Base-by-base conservation (phyloP, 2,797 vertebrate species). In the Premnoplex brunnescens region DNA sequence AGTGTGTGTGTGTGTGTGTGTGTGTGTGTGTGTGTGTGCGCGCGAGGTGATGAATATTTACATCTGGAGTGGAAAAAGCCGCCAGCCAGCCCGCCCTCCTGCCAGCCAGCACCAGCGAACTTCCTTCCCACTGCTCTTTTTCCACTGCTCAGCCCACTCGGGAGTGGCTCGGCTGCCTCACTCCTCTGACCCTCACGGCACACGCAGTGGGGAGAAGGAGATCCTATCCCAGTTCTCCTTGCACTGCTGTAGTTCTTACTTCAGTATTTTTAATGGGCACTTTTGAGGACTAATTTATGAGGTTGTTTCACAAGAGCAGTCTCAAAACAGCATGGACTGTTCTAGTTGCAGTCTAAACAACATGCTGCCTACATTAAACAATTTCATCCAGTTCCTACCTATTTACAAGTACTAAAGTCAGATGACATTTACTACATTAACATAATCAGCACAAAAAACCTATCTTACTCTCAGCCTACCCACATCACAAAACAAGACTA, bases 1-100 rank as follows among this genome's bases (percentile, higher is more conserved):
- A 0, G 12, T 0, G 39, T 3, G 1, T 0, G n/a, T 2, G 1
- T 0, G 26, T 12, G 43, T 0, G 32, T 27, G 32, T 54, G 18
- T 44, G 36, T 36, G 36, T 37, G 37, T 41, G 41, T 41, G 41
- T 3, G 20, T 0, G 39, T 3, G 0, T 0, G 34, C 1, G 1
- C 0, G 27, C 18, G 48, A 32, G 64, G 37, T 3, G 74, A 62
- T 26, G 66, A 52, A 21, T 32, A 66, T 43, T 74, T 7, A 78
- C 87, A 80, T 9, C 37, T 37, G 66, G 66, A 58, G 59, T 13
- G 85, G 93, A 30, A 86, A 77, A 52, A 56, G 51, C 17, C 43
- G 41, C 3, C 56, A 2, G 78, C 37, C 64, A n/a, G 49, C 7
- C 19, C 81, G 43, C 43, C 43, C 72, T 7, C 13, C 59, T 32